Percentiles rank a stretch among this genome's conserved stretches.
Conservation (phyloP, 1,140 invertebrate genomes). For the Bemisia tabaci region DNA sequence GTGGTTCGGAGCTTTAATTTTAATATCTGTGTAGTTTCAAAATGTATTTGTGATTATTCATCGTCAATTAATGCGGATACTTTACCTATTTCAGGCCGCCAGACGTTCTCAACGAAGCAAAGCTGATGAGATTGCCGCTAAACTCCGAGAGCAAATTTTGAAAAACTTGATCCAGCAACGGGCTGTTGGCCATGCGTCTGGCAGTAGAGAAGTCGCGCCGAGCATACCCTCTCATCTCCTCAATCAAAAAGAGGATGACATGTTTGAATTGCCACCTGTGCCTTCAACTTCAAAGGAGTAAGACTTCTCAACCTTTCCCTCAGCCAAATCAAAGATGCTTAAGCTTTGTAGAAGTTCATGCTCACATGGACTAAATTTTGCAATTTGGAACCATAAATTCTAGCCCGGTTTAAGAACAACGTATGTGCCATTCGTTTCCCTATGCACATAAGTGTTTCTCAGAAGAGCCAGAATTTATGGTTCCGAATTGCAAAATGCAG, state of each 20-base stretch:
- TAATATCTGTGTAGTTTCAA: no score
- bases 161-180: constrained; percentile 42
- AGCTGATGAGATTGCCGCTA: constrained; percentile 50
- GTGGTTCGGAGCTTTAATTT: no score
- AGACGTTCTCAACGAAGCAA: constrained; percentile 61
- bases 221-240: constrained; percentile 28
- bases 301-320: no score
- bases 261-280: constrained; percentile 57
- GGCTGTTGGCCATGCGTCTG: constrained; percentile 33
- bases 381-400: no score
- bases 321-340: constrained; percentile 29
- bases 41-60: no score
- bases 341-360: not conserved
- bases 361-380: not conserved
- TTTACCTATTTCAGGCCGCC: constrained; percentile 56
- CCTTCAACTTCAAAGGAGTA: constrained; percentile 22
- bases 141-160: constrained; percentile 56
- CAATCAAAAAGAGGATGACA: constrained; percentile 47
- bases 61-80: no score
- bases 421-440: no score
- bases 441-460: no score
- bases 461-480: no score
- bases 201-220: constrained; percentile 23
- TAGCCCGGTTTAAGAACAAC: no score
- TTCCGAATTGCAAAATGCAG: no score